A percentile compares a stretch with the other conserved stretches of the same genome.
Conservation (phyloP, 92 coral and sea anemone genomes). For the Zoanthus solanderi region DNA sequence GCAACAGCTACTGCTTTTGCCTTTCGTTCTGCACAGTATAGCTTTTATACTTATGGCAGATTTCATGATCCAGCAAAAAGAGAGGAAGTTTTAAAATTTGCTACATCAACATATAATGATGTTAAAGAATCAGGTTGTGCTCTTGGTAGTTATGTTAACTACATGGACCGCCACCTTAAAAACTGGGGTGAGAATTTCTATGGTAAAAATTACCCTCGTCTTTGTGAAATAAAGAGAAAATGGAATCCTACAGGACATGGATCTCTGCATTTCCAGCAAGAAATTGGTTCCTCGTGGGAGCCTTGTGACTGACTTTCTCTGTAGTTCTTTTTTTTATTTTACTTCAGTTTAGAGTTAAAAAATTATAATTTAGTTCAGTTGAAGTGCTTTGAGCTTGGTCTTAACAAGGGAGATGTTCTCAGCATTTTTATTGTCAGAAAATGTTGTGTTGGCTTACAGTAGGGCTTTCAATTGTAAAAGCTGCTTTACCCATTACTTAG, state of each 20-base stretch:
- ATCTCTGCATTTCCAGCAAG: conserved; percentile 84
- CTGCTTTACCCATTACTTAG: no score
- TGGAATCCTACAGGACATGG: conserved; percentile 89
- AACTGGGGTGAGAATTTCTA: conserved; percentile 80
- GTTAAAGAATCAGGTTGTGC: conserved; percentile 71
- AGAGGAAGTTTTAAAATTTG: conserved; percentile 70
- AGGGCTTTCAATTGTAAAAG: no score
- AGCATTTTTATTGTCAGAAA: no score
- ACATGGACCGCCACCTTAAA: conserved; percentile 77
- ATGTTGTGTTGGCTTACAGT: no score
- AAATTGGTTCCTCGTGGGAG: conserved; percentile 89
- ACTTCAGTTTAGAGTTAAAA: no score
- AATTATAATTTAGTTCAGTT: no score
- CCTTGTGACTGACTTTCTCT: conserved; percentile 43
- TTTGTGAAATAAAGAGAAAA: conserved; percentile 74
- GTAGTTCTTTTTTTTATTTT: no score
- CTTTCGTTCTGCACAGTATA: conserved; percentile 76
- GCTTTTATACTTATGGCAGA: conserved; percentile 82
- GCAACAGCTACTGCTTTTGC: conserved; percentile 74
- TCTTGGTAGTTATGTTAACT: conserved; percentile 87
- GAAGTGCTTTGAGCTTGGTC: no score
- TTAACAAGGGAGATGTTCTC: no score
- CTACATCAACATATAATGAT: conserved; percentile 77
- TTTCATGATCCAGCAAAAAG: conserved; percentile 59
- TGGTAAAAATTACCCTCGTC: conserved; percentile 77